Evolutionary conservation across 2,113 vertebrate species (phyloP), one percentile per base, ranked within the genome.

Genomic region (Cheilinus undulatus): DNA sequence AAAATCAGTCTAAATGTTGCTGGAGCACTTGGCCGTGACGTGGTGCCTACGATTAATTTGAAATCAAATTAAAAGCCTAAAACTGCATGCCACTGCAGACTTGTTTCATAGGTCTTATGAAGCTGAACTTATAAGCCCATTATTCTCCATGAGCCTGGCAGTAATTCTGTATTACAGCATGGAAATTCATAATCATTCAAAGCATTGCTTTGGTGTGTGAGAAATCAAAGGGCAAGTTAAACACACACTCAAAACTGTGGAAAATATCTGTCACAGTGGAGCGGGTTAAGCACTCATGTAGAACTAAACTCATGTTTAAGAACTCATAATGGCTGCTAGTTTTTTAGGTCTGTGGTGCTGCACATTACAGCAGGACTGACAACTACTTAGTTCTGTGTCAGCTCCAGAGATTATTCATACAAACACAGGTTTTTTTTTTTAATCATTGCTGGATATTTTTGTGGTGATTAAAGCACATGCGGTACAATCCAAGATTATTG

Each of bases 101-200:
- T 84, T 88, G 73, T 78, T 79, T 66, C 46, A 65, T 67, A 75
- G 59, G 69, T 73, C 68, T 82, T 69, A 69, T 78, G 77, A 74
- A 38, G 75, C 81, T 82, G 78, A 83, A 81, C 26, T 50, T 58
- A 30, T 80, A 83, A 86, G 60, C 86, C 65, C 53, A 80, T 86
- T 89, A 85, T 84, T 88, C 59, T 78, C 65, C 69, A 69, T 63
- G 52, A 83, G 58, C 83, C 64, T 64, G 73, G 69, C 76, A 28
- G 42, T 81, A 75, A 81, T 80, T 83, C 85, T 77, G 80, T 48
- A 80, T 79, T 85, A 76, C 66, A 27, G 75, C 82, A 78, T 64
- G 57, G 58, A 82, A 69, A 85, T 76, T 22, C 51, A 70, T 70
- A 88, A 88, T 85, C 79, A 62, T 76, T 60, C 42, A 80, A 85